Percentiles rank a stretch among this genome's conserved stretches.
phyloP scores from a whole-genome alignment of 2,888 invertebrate species.

The Ichneumoninae sp. region DNA sequence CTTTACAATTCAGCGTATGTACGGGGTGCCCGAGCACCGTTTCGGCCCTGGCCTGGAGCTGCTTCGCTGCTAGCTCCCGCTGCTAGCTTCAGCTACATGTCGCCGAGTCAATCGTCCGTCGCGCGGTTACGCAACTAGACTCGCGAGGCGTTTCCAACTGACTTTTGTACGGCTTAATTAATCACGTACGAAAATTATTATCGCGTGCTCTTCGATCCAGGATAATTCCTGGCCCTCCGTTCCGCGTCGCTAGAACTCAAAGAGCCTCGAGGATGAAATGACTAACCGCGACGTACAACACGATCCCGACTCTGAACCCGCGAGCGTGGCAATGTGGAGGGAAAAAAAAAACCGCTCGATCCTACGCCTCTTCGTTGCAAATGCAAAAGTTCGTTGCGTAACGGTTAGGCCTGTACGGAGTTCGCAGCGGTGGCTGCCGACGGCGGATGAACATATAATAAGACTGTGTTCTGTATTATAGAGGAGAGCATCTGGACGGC shows the following conservation, averaged over 20 bases:
- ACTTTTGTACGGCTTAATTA: slow-evolving; percentile 27
- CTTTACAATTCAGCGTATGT: no score
- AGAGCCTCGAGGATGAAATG: background rate
- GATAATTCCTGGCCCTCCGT: background rate
- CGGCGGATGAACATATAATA: slow-evolving; percentile 42
- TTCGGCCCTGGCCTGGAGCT: no score
- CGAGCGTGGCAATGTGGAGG: background rate
- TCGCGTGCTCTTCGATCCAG: slow-evolving; percentile 4
- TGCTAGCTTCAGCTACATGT: no score
- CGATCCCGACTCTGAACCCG: slow-evolving; percentile 4
- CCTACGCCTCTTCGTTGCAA: slow-evolving; percentile 21
- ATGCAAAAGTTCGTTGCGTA: slow-evolving; percentile 53
- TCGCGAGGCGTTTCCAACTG: slow-evolving; percentile 10
- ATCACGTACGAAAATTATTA: slow-evolving; percentile 31
- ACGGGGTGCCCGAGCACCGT: no score
- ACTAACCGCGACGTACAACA: background rate
- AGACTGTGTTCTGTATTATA: slow-evolving; percentile 34
- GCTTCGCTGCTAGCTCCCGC: no score
- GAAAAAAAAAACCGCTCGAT: slow-evolving; percentile 21
- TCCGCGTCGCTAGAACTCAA: background rate
- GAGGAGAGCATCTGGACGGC: slow-evolving; percentile 29
- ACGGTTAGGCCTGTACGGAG: slow-evolving; percentile 17
- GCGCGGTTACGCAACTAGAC: slow-evolving; percentile 34
- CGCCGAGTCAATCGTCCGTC: slow-evolving; percentile 15
- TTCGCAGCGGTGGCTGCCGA: slow-evolving; percentile 38